These are phyloP conservation scores for Agelaius phoeniceus DNA, from an alignment of 2,113 vertebrate species.

Conservation along the genomic window DNA sequence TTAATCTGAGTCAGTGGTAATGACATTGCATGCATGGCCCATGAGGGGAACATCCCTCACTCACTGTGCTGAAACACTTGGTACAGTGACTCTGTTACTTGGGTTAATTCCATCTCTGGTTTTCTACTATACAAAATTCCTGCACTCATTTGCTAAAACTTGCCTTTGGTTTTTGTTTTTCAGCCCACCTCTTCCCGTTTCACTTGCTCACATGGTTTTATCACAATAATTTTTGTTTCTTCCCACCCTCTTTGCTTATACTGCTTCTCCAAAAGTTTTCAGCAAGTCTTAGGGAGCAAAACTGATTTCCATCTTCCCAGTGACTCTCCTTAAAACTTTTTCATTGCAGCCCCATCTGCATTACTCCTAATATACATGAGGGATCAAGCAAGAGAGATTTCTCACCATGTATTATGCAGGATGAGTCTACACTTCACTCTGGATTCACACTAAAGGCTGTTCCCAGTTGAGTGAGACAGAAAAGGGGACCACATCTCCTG, in stretches of 20 bases:
- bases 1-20: neutral
- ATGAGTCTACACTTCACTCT: neutral
- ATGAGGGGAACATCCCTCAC: neutral
- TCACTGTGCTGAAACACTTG: neutral
- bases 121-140: neutral
- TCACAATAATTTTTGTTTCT: neutral
- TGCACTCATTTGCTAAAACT: neutral
- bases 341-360: neutral
- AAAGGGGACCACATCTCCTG: neutral
- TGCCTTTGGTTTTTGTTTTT: neutral
- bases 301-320: neutral
- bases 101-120: neutral
- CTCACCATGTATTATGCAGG: neutral
- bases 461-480: neutral
- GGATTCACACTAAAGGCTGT: neutral
- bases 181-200: neutral
- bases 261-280: neutral
- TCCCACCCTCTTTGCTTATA: neutral
- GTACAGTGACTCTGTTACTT: neutral
- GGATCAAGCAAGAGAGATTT: neutral
- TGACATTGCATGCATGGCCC: neutral
- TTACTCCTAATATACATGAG: rapidly evolving
- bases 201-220: neutral
- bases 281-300: neutral
- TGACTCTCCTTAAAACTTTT: neutral